These are phyloP conservation scores for Drosophila albomicans DNA, from an alignment of 1,140 invertebrate genomes.

Conservation along the genomic window DNA sequence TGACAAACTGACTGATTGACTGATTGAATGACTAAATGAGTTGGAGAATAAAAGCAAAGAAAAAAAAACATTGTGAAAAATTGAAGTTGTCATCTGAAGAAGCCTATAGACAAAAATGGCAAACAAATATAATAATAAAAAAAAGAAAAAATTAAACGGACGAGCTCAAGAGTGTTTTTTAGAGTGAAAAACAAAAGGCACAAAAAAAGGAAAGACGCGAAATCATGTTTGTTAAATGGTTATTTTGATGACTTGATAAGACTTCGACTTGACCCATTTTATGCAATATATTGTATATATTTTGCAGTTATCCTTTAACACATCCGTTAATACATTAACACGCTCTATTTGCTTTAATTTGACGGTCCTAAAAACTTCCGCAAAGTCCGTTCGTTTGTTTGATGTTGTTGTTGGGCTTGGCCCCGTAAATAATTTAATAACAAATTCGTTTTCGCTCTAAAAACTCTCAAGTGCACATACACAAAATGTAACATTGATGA, in stretches of 20 bases:
- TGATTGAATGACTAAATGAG: slow-evolving; percentile 15
- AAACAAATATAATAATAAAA: slow-evolving; percentile 83
- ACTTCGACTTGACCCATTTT: slow-evolving; percentile 12
- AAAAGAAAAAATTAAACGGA: slow-evolving; percentile 69
- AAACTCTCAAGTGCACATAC: slow-evolving; percentile 80
- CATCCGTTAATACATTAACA: slow-evolving; percentile 32
- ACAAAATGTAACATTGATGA: slow-evolving; percentile 16
- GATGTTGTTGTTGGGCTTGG: slow-evolving; percentile 21
- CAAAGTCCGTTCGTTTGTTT: background rate
- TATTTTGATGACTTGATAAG: slow-evolving; percentile 7
- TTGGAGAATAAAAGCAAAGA: background rate
- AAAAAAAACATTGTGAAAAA: background rate
- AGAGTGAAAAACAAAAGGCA: slow-evolving; percentile 66
- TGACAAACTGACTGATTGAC: slow-evolving; percentile 22
- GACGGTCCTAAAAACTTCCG: slow-evolving; percentile 25
- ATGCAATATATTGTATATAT: too few species aligned
- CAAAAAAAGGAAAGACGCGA: slow-evolving; percentile 12
- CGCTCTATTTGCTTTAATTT: slow-evolving; percentile 66
- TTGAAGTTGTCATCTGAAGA: slow-evolving; percentile 36
- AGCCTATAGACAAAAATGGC: slow-evolving; percentile 57
- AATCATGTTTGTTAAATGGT: background rate
- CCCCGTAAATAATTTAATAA: slow-evolving; percentile 76
- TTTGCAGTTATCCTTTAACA: background rate
- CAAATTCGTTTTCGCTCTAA: slow-evolving; percentile 81
- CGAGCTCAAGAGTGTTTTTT: slow-evolving; percentile 77